Evolutionary conservation across 2,113 vertebrate genomes (phyloP).

Genomic region (Ondatra zibethicus): DNA sequence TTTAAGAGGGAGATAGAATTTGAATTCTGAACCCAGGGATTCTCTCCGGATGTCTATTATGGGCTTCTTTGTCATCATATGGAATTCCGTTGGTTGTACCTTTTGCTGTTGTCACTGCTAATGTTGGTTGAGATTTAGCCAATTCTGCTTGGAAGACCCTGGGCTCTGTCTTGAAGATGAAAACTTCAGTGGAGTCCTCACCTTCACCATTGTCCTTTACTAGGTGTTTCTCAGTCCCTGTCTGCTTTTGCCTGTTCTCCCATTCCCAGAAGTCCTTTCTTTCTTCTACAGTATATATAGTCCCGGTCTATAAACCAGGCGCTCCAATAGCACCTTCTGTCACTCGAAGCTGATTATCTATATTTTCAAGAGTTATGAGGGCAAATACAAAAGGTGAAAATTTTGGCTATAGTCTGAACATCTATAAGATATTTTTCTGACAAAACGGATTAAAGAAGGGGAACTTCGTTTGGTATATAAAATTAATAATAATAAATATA

Average conservation of each 20-base stretch:
- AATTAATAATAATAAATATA: too few species aligned
- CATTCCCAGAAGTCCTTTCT: not conserved
- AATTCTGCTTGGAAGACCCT: not conserved
- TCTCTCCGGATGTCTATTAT: not conserved
- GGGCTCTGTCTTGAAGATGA: not conserved
- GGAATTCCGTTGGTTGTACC: not conserved
- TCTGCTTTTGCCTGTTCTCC: not conserved
- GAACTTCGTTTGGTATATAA: too few species aligned
- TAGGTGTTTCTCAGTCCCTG: not conserved
- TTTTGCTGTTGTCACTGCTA: not conserved
- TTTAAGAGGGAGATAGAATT: not conserved
- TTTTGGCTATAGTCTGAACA: not conserved
- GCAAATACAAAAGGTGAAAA: not conserved
- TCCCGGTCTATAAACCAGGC: not conserved
- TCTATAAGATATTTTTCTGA: constrained; percentile 28
- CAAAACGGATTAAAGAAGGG: not conserved
- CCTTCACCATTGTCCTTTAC: fast-evolving
- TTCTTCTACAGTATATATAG: not conserved
- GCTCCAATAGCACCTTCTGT: not conserved
- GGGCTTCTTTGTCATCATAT: not conserved
- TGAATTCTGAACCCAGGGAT: not conserved
- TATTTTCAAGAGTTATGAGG: not conserved
- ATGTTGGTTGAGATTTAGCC: not conserved
- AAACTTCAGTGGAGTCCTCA: not conserved
- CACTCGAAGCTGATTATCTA: not conserved